phyloP scores from a whole-genome alignment of 92 coral and sea anemone species.

The Galaxea fascicularis region DNA sequence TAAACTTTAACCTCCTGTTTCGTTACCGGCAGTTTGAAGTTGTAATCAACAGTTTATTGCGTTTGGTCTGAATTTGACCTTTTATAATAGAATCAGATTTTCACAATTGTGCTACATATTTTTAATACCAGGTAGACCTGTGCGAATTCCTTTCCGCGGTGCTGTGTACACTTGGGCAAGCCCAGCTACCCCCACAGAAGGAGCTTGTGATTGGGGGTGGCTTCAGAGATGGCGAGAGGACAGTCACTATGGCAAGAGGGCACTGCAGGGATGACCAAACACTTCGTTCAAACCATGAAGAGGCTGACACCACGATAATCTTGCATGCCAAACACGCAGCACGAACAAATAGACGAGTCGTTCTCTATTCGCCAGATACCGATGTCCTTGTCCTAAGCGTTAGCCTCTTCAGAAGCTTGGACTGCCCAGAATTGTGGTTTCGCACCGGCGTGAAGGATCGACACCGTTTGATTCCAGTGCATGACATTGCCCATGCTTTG shows the following conservation, averaged over 20 bases:
- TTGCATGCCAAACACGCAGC: constrained; percentile 60
- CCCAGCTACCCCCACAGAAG: constrained; percentile 14
- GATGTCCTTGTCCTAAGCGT: constrained; percentile 57
- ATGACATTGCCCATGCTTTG: no score
- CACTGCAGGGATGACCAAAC: constrained; percentile 43
- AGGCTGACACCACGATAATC: constrained; percentile 71
- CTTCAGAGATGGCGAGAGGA: constrained; percentile 53
- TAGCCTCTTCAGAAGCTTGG: constrained; percentile 41
- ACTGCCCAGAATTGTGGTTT: constrained; percentile 61
- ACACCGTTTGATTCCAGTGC: no score
- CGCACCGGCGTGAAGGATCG: constrained; percentile 57
- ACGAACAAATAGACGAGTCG: constrained; percentile 37
- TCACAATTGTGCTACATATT: constrained; percentile 22
- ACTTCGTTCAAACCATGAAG: constrained; percentile 65
- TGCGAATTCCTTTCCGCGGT: constrained; percentile 46
- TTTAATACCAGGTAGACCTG: constrained; percentile 46
- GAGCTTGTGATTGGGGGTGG: constrained; percentile 59
- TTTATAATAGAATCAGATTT: no score
- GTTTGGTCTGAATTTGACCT: constrained; percentile 4
- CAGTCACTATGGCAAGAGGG: constrained; percentile 47
- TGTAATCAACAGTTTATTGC: neutral
- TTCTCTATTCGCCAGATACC: constrained; percentile 65
- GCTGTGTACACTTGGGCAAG: constrained; percentile 25
- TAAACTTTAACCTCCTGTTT: no score
- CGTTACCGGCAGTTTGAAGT: neutral